These are phyloP conservation scores for Andrena dorsata DNA, from an alignment of 2,888 invertebrate genomes.

Conservation along the genomic window DNA sequence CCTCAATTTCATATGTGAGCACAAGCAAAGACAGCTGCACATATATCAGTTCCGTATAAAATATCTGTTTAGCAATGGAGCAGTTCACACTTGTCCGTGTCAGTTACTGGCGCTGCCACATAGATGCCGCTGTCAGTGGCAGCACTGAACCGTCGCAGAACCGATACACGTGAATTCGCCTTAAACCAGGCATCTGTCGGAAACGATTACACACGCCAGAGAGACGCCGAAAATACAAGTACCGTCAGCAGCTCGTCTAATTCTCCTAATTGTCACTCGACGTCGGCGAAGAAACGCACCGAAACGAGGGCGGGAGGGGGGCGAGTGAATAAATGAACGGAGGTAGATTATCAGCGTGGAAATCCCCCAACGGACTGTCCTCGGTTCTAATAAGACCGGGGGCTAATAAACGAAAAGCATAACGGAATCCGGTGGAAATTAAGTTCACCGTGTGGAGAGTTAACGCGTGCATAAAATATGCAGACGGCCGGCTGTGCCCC, in stretches of 20 bases:
- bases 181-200: no score
- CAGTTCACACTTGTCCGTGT: no score
- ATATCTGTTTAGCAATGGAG: no score
- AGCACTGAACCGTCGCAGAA: no score
- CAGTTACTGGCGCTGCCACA: no score
- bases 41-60: no score
- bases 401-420: slow-evolving; percentile 73
- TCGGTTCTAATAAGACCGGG: slow-evolving; percentile 45
- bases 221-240: background rate
- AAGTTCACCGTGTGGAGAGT: slow-evolving; percentile 74
- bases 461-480: slow-evolving; percentile 78
- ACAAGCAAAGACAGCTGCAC: no score
- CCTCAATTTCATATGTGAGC: no score
- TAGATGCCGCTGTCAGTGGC: no score
- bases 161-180: no score
- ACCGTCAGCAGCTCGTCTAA: background rate
- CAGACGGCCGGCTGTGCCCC: slow-evolving; percentile 59
- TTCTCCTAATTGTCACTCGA: background rate
- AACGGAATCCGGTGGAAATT: slow-evolving; percentile 76
- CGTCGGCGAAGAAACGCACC: background rate
- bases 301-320: background rate
- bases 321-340: slow-evolving; percentile 8
- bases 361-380: slow-evolving; percentile 45
- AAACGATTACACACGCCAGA: no score
- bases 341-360: slow-evolving; percentile 26